phyloP scores from a whole-genome alignment of 2,888 invertebrate genomes.

The Lypha dubia region DNA sequence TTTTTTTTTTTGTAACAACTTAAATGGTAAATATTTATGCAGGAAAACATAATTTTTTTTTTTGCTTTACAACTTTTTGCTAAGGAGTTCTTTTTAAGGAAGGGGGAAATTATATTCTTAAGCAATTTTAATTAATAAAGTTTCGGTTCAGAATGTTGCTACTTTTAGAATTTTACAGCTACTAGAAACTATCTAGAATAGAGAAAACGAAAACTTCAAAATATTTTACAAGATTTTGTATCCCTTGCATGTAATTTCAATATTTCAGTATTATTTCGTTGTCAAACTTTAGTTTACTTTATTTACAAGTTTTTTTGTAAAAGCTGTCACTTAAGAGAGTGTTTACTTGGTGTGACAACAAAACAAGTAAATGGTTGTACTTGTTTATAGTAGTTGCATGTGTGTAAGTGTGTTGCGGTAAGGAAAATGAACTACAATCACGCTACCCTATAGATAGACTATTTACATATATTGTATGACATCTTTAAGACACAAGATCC shows the following conservation, averaged over 20 bases:
- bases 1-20: slow-evolving; percentile 8
- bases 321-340: slow-evolving; percentile 31
- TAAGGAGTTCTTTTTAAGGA: neutral
- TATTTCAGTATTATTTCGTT: slow-evolving; percentile 25
- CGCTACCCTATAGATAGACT: too few relatives aligned
- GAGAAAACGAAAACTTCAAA: neutral
- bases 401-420: too few relatives aligned
- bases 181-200: neutral
- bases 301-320: neutral
- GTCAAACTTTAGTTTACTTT: slow-evolving; percentile 29
- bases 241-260: slow-evolving; percentile 19
- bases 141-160: slow-evolving; percentile 42
- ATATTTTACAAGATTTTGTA: neutral
- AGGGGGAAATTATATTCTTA: slow-evolving; percentile 42
- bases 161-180: neutral
- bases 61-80: slow-evolving; percentile 10
- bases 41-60: too few relatives aligned
- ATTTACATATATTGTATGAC: too few relatives aligned
- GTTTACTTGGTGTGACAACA: neutral
- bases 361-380: neutral
- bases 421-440: neutral
- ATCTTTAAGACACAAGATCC: too few relatives aligned
- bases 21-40: slow-evolving; percentile 28
- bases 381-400: too few relatives aligned
- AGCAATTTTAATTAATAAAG: slow-evolving; percentile 70